Conservation (phyloP, 2,888 invertebrate genomes). For the Andrena bucephala region DNA sequence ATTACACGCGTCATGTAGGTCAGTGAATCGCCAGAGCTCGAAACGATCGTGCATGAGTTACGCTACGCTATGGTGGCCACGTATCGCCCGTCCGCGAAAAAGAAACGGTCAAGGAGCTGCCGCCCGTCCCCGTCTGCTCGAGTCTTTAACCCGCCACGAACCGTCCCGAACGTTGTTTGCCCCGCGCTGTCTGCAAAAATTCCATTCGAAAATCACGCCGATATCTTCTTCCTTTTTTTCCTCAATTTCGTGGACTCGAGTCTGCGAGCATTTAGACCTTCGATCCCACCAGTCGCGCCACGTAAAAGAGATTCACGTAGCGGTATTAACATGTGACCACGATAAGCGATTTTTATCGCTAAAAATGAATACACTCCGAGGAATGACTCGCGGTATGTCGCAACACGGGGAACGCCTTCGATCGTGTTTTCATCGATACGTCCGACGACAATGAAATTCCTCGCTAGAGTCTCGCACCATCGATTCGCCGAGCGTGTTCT, state of each 20-base stretch:
- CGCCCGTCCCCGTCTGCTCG: neutral
- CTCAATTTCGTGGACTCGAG: neutral
- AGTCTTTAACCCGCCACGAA: neutral
- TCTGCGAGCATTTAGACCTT: neutral
- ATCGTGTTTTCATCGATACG: slow-evolving; percentile 19
- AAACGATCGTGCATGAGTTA: slow-evolving; percentile 51
- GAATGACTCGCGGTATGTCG: slow-evolving; percentile 10
- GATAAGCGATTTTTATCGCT: slow-evolving; percentile 51
- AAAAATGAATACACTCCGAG: neutral
- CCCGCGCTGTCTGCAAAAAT: neutral
- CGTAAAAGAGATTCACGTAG: slow-evolving; percentile 18
- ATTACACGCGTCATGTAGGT: slow-evolving; percentile 63
- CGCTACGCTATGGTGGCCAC: slow-evolving; percentile 9
- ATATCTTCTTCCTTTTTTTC: neutral
- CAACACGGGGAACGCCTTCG: neutral
- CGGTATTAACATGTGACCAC: slow-evolving; percentile 20
- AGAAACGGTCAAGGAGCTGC: neutral
- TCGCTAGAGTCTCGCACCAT: slow-evolving; percentile 26
- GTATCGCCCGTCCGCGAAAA: neutral
- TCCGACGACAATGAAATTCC: slow-evolving; percentile 33
- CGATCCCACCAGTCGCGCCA: neutral
- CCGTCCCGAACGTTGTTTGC: no score
- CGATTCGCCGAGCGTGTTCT: slow-evolving; percentile 31
- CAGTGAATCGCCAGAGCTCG: slow-evolving; percentile 54
- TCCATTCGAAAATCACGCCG: neutral